Evolutionary conservation across 2,797 vertebrate species (phyloP).

Genomic region (Philypnodon macrostomus): DNA sequence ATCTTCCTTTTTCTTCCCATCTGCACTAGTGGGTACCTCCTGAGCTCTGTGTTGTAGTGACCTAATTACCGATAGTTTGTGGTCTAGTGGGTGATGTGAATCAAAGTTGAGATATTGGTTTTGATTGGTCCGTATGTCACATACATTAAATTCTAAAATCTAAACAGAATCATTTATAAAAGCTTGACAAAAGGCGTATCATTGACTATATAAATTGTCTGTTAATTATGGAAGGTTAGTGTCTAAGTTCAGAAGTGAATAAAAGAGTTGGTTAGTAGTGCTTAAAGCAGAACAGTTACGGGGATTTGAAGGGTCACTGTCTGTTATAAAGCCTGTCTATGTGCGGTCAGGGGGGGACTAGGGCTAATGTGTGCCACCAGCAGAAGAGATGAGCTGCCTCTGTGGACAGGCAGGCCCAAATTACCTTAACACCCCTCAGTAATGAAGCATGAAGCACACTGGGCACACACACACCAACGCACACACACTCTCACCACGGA

Average conservation of each 20-base stretch:
- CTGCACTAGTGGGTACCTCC: too few relatives aligned
- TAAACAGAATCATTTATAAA: too few relatives aligned
- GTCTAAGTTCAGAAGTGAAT: conserved; percentile 22
- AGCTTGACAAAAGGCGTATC: too few relatives aligned
- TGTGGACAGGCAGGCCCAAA: conserved; percentile 49
- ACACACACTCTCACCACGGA: conserved; percentile 32
- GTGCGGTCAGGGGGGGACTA: conserved; percentile 32
- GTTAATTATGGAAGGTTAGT: too few relatives aligned
- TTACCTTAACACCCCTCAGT: conserved; percentile 50
- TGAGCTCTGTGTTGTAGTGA: too few relatives aligned
- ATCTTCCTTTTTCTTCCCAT: too few relatives aligned
- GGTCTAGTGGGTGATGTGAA: too few relatives aligned
- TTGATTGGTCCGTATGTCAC: too few relatives aligned
- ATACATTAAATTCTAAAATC: too few relatives aligned
- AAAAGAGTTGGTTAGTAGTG: conserved; percentile 36
- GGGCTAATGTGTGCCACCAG: conserved; percentile 46
- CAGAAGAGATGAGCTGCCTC: conserved; percentile 52
- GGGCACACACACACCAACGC: conserved; percentile 20
- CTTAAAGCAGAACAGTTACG: conserved; percentile 40
- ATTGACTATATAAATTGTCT: too few relatives aligned
- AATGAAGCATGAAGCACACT: conserved; percentile 62
- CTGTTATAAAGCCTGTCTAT: conserved; percentile 27
- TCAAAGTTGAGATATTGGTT: too few relatives aligned
- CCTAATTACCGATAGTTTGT: too few relatives aligned
- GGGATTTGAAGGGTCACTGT: conserved; percentile 41